A percentile compares a stretch with the other conserved stretches of the same genome.
Evolutionary conservation across 2,797 vertebrate species (phyloP).

Genomic region (Tiaroga cobitis): DNA sequence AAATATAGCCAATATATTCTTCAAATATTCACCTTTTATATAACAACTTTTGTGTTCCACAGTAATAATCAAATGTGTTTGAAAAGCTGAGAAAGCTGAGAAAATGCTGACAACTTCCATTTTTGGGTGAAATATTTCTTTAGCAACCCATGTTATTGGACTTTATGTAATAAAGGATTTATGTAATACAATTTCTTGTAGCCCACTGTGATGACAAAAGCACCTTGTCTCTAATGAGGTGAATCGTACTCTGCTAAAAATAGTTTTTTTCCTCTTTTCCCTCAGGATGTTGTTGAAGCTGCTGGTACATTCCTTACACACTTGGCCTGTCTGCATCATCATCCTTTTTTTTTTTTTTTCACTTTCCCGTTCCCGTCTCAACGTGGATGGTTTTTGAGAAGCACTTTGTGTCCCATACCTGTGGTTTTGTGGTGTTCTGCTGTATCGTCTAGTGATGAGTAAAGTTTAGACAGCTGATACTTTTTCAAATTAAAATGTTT

Average conservation of each 20-base stretch:
- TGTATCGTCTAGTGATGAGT: conserved; percentile 40
- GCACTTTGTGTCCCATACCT: conserved; percentile 62
- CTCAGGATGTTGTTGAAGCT: conserved; percentile 67
- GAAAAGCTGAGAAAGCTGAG: background rate
- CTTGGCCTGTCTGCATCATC: conserved; percentile 57
- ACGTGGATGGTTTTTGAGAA: conserved; percentile 43
- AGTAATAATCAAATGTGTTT: background rate
- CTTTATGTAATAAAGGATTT: conserved; percentile 18
- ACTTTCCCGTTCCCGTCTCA: conserved; percentile 38
- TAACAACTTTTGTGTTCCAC: background rate
- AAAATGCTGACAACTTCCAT: conserved; percentile 18
- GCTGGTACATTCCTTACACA: conserved; percentile 69
- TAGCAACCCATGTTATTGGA: background rate
- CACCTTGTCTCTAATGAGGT: conserved; percentile 60
- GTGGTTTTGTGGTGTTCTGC: conserved; percentile 56
- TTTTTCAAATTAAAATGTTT: conserved; percentile 17
- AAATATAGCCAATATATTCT: background rate
- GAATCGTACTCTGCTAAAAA: conserved; percentile 63
- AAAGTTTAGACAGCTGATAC: conserved; percentile 48
- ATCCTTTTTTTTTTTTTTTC: conserved; percentile 25
- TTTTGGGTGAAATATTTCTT: conserved; percentile 14
- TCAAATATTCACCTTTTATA: background rate
- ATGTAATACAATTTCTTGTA: conserved; percentile 27
- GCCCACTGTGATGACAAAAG: conserved; percentile 57
- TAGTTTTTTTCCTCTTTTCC: conserved; percentile 59